A percentile compares a stretch with the other conserved stretches of the same genome.
These are phyloP conservation scores for Stratiomys singularior DNA, from an alignment of 2,888 invertebrate species.

Conservation along the genomic window DNA sequence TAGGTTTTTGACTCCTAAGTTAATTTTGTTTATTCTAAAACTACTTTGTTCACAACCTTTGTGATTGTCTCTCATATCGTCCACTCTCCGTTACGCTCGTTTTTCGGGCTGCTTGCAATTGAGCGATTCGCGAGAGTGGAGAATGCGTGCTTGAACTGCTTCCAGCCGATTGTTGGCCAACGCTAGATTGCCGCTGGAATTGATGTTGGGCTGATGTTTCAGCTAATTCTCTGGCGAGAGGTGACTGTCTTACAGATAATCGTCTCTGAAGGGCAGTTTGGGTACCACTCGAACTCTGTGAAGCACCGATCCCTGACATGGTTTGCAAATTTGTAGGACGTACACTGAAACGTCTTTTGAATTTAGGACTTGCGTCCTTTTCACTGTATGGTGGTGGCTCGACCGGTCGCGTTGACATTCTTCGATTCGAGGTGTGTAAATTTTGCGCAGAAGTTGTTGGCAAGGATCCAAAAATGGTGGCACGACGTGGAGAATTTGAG, in stretches of 20 bases:
- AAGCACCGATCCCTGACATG: conserved; percentile 62
- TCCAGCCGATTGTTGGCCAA: conserved; percentile 25
- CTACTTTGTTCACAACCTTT: conserved; percentile 19
- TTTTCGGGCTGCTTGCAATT: conserved; percentile 64
- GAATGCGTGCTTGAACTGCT: conserved; percentile 60
- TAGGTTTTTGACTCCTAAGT: background rate
- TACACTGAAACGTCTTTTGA: conserved; percentile 62
- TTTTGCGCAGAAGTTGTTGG: conserved; percentile 38
- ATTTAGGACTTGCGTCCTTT: conserved; percentile 56
- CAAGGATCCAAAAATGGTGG: conserved; percentile 60
- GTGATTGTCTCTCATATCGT: conserved; percentile 12
- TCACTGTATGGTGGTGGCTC: conserved; percentile 63
- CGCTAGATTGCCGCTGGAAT: conserved; percentile 27
- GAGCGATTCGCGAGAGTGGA: conserved; percentile 63
- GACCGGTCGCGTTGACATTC: conserved; percentile 57
- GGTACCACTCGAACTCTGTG: conserved; percentile 41
- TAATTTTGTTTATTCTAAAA: background rate
- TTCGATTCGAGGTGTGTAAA: conserved; percentile 52
- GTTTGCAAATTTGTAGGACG: conserved; percentile 62
- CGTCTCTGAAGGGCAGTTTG: conserved; percentile 62
- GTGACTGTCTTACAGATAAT: conserved; percentile 63
- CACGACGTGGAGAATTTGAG: conserved; percentile 56
- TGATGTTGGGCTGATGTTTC: conserved; percentile 1
- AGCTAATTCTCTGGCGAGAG: conserved; percentile 59
- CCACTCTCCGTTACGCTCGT: conserved; percentile 55